Percentiles rank a stretch among this genome's conserved stretches.
Conservation (phyloP, 2,113 vertebrate genomes). For the Scomber colias region DNA sequence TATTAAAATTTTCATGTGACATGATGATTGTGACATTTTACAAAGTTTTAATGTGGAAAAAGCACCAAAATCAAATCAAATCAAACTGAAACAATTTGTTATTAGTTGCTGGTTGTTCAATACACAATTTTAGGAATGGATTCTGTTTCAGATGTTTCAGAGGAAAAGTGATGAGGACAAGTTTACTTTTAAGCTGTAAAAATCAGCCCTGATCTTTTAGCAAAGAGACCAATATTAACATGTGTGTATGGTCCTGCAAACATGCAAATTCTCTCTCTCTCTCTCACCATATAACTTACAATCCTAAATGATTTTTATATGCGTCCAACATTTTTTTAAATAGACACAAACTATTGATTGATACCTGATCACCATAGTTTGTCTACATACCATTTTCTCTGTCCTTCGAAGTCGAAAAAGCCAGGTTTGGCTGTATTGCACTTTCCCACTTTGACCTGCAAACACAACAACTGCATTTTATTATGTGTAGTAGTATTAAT, state of each 20-base stretch:
- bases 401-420: conserved; percentile 99
- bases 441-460: conserved; percentile 93
- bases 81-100: neutral
- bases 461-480: conserved; percentile 34
- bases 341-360: neutral
- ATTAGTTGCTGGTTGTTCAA: neutral
- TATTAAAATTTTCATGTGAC: neutral
- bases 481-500: no score
- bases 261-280: neutral
- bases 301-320: neutral
- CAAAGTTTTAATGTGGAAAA: neutral
- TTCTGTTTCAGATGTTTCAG: neutral
- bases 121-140: neutral
- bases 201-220: neutral
- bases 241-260: neutral
- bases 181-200: neutral
- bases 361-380: neutral
- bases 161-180: neutral
- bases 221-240: neutral
- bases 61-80: neutral
- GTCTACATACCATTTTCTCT: conserved; percentile 95
- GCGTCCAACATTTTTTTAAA: neutral
- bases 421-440: conserved; percentile 94
- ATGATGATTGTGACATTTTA: neutral
- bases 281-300: neutral